These are phyloP conservation scores for Zonitis immaculata DNA, from an alignment of 2,888 invertebrate genomes.

Conservation along the genomic window DNA sequence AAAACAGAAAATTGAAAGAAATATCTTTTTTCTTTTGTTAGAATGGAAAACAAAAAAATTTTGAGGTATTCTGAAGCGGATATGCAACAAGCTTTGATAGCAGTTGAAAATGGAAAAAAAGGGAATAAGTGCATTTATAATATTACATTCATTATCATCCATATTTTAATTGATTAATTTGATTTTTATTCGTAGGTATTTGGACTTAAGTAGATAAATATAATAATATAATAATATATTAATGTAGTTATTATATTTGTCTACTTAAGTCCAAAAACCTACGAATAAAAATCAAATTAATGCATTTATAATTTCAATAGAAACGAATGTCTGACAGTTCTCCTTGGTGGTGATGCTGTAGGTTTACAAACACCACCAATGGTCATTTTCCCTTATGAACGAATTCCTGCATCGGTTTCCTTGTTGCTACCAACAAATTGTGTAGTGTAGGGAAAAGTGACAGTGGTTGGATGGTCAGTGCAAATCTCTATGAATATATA, in stretches of 20 bases:
- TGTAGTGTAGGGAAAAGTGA: neutral
- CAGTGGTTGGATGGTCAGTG: neutral
- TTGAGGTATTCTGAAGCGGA: slow-evolving; percentile 5
- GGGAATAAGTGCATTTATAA: neutral
- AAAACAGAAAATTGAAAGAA: too few relatives aligned
- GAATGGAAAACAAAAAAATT: neutral
- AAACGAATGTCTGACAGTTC: slow-evolving; percentile 9
- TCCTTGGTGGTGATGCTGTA: slow-evolving; percentile 12
- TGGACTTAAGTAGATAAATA: too few relatives aligned
- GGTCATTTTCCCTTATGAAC: slow-evolving; percentile 2
- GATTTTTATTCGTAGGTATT: too few relatives aligned
- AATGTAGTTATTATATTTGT: too few relatives aligned
- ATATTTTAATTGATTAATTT: too few relatives aligned
- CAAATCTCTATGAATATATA: neutral
- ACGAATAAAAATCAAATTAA: too few relatives aligned
- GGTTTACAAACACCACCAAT: slow-evolving; percentile 10
- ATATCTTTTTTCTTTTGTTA: too few relatives aligned
- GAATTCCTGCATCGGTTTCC: slow-evolving; percentile 3
- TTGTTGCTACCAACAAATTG: neutral
- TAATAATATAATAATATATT: too few relatives aligned
- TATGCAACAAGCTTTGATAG: too few relatives aligned
- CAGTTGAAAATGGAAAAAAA: slow-evolving; percentile 6
- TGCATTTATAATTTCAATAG: neutral
- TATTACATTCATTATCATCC: too few relatives aligned
- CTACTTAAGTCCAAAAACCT: too few relatives aligned